These are phyloP conservation scores for Oikopleura dioica DNA, from an alignment of 23 tunicate genomes.

Conservation along the genomic window DNA sequence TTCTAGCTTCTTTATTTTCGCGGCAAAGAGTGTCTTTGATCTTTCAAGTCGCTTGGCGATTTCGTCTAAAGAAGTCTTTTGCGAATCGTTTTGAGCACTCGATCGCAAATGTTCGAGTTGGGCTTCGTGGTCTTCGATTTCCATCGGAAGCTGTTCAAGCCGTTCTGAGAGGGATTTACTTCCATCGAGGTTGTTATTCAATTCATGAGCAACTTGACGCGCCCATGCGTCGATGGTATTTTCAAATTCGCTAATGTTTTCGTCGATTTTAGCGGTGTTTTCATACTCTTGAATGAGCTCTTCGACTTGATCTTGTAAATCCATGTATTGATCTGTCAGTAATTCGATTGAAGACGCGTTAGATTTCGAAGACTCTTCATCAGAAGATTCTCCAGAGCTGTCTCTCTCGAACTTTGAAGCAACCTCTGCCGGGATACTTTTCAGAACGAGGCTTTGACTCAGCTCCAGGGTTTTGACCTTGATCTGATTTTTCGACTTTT, in stretches of 20 bases:
- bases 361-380: neutral
- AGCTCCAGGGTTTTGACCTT: neutral
- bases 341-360: neutral
- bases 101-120: neutral
- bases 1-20: neutral
- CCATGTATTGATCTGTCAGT: neutral
- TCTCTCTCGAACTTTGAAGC: too few species aligned
- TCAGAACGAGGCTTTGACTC: neutral
- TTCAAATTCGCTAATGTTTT: neutral
- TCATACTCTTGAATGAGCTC: neutral
- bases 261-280: neutral
- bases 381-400: neutral
- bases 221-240: neutral
- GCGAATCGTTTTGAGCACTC: neutral
- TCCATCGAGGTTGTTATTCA: neutral
- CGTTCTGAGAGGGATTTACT: too few species aligned
- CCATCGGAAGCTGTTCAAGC: neutral
- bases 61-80: neutral
- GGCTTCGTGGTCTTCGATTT: neutral
- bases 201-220: neutral
- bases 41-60: neutral
- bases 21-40: neutral
- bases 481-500: neutral
- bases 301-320: neutral
- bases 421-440: too few species aligned